These are phyloP conservation scores for Loris lydekkerianus DNA, from an alignment of 2,797 vertebrate species.

Conservation along the genomic window DNA sequence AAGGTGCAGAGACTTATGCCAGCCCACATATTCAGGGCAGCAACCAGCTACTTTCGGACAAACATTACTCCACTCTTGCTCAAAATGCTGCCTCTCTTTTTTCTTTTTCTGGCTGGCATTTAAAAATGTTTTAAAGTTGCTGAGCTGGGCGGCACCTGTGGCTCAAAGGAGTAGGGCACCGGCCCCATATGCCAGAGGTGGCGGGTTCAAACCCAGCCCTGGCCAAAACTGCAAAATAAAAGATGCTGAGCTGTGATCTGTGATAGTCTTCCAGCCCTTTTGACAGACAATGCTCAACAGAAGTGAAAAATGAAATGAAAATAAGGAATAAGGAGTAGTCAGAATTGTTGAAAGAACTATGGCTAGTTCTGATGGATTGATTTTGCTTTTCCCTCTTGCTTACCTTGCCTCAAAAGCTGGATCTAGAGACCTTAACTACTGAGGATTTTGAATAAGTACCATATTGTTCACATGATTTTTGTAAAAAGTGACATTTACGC, in stretches of 20 bases:
- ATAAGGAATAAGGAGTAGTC: neutral
- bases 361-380: rapidly evolving
- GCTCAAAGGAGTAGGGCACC: no score
- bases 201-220: no score
- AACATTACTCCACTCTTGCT: neutral
- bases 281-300: neutral
- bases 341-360: rapidly evolving
- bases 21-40: neutral
- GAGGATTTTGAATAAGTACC: neutral
- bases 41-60: neutral
- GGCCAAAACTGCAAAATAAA: neutral
- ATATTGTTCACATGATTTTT: neutral
- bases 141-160: neutral
- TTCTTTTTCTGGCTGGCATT: neutral
- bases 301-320: neutral
- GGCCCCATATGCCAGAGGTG: no score
- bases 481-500: no score
- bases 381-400: neutral
- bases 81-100: neutral
- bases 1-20: neutral
- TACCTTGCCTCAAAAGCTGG: neutral
- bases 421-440: neutral
- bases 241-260: neutral
- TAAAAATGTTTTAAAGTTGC: neutral
- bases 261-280: neutral